phyloP scores from a whole-genome alignment of 2,888 invertebrate species.

The Polydrusus tereticollis region DNA sequence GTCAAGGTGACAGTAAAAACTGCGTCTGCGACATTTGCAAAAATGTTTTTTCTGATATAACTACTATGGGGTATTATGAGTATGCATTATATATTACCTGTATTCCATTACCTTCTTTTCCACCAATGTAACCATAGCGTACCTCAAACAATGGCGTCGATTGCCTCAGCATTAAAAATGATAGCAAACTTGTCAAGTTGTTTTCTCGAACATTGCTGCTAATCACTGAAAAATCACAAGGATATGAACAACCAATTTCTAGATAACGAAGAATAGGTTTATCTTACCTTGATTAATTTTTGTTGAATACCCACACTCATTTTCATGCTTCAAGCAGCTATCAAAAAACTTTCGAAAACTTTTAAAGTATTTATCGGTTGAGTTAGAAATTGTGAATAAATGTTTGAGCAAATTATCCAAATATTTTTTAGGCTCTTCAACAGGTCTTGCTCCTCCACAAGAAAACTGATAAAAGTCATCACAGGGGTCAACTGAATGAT shows the following conservation, averaged over 20 bases:
- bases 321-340: constrained; percentile 22
- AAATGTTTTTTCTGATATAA: too few relatives aligned
- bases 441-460: constrained; percentile 25
- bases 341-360: not conserved
- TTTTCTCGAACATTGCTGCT: constrained; percentile 8
- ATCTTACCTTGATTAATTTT: constrained; percentile 21
- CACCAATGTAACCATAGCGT: not conserved
- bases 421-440: not conserved
- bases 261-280: not conserved
- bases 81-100: constrained; percentile 8
- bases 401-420: constrained; percentile 4
- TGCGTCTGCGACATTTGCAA: too few relatives aligned
- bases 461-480: constrained; percentile 44
- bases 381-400: not conserved
- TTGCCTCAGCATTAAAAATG: constrained; percentile 10
- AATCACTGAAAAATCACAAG: not conserved
- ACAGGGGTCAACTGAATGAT: constrained; percentile 36
- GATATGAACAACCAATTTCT: not conserved
- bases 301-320: not conserved
- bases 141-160: constrained; percentile 25
- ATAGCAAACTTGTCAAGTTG: constrained; percentile 7
- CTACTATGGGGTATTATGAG: too few relatives aligned
- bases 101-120: constrained; percentile 8
- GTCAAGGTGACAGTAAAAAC: too few relatives aligned
- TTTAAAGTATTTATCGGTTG: not conserved